Evolutionary conservation across 2,797 vertebrate genomes (phyloP), one percentile per base, ranked within the genome.

Genomic region (Phrynocephalus vlangalii): DNA sequence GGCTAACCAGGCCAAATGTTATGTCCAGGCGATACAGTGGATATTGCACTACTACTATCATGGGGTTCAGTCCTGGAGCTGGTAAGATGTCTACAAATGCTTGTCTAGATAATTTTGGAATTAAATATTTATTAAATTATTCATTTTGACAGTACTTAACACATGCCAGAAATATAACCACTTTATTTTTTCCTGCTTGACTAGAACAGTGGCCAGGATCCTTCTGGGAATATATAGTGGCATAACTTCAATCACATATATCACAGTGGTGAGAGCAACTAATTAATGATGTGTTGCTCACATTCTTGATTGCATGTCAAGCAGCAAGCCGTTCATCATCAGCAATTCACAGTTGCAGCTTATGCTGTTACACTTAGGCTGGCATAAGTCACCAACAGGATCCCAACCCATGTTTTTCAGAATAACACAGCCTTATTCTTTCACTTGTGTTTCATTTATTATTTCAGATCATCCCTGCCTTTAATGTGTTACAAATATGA

Each of bases 1-100:
- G 87, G 98, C 98, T 88, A 94, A 95, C 78, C 99, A 99, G 95
- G 98, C 98, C 87, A 96, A 96, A 90, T 99, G 98, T 95, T 99
- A 99, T 24, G 97, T 99, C 85, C 98, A 98, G 94, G 99, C 98
- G 75, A 99, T 99, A 96, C 99, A 99, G 90, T 99, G 99, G 99
- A 98, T 99, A 96, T 97, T 99, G 67, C 99, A 99, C 95, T 99
- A 99, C 94, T 99, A 99, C 92, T 99, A 99, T 94, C 98, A 99
- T 28, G 99, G 99, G 87, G 99, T 99, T 92, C 98, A 99, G 50
- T 99, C 99, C 68, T 99, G 99, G 99, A 99, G 99, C 97, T 99
- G 99, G 99, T 99, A 96, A 98, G 98, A 84, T 79, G 70, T 28
- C 82, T 90, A 8, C 86, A 18, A 75, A 86, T 79, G 6, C 87